Evolutionary conservation across 2,888 invertebrate genomes (phyloP).

Genomic region (Dasypogon diadema): DNA sequence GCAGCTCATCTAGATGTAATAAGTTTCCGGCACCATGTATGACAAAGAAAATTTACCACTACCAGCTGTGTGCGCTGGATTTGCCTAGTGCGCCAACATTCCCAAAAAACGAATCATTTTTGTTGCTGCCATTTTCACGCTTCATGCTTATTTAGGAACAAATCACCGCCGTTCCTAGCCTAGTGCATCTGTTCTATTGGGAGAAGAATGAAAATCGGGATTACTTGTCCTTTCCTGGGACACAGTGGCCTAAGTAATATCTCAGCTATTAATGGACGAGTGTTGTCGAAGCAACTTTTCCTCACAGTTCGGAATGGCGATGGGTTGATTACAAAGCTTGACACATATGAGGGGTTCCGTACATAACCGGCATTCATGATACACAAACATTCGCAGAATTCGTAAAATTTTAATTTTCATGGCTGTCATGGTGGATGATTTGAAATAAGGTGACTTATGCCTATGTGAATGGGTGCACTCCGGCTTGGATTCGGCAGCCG

Average conservation of each 20-base stretch:
- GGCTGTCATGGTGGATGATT: constrained; percentile 46
- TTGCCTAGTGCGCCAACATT: constrained; percentile 30
- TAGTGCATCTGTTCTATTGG: constrained; percentile 21
- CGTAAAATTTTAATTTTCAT: constrained; percentile 18
- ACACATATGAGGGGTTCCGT: not conserved
- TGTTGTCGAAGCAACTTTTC: constrained; percentile 3
- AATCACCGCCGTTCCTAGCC: constrained; percentile 51
- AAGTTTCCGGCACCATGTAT: too few species aligned
- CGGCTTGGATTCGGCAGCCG: not conserved
- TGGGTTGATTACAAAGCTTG: not conserved
- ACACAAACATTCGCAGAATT: not conserved
- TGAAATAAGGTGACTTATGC: constrained; percentile 35
- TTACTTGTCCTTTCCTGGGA: constrained; percentile 21
- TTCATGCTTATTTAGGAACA: constrained; percentile 68
- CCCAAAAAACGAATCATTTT: constrained; percentile 40
- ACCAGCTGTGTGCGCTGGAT: constrained; percentile 26
- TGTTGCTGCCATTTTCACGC: constrained; percentile 63
- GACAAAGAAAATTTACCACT: constrained; percentile 53
- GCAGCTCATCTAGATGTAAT: too few species aligned
- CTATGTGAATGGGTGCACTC: constrained; percentile 1
- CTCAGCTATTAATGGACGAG: constrained; percentile 20
- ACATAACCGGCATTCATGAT: not conserved
- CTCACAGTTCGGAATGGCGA: not conserved
- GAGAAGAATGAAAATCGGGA: not conserved
- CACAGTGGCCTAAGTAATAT: not conserved